Evolutionary conservation across 2,888 invertebrate genomes (phyloP).

Genomic region (Leptopterna dolabrata): DNA sequence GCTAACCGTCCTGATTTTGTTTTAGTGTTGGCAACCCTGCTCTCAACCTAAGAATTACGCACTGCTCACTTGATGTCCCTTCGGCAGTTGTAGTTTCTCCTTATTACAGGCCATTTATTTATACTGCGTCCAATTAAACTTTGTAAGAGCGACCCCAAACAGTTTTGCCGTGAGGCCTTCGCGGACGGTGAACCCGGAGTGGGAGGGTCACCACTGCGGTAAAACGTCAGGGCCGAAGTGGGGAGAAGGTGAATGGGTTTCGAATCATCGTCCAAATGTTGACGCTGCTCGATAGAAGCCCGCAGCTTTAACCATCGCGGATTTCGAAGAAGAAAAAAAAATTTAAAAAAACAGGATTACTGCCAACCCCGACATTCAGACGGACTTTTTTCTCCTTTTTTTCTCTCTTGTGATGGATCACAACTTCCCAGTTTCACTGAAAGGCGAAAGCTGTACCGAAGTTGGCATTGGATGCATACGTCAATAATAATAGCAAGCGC

Average conservation of each 20-base stretch:
- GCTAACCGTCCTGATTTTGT: too few relatives aligned
- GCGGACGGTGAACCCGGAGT: background rate
- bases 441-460: too few relatives aligned
- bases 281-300: background rate
- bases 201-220: background rate
- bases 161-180: background rate
- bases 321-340: background rate
- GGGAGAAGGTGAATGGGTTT: background rate
- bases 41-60: too few relatives aligned
- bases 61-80: background rate
- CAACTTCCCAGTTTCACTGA: too few relatives aligned
- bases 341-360: background rate
- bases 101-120: background rate
- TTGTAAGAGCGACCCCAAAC: background rate
- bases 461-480: too few relatives aligned
- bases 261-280: background rate
- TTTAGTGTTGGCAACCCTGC: too few relatives aligned
- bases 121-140: background rate
- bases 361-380: background rate
- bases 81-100: background rate
- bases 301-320: background rate
- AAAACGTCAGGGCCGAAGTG: background rate
- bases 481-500: too few relatives aligned
- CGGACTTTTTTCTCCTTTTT: too few relatives aligned
- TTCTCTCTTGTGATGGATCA: too few relatives aligned